Base-by-base conservation (phyloP, 1,140 invertebrate species). In the Achroia grisella region DNA sequence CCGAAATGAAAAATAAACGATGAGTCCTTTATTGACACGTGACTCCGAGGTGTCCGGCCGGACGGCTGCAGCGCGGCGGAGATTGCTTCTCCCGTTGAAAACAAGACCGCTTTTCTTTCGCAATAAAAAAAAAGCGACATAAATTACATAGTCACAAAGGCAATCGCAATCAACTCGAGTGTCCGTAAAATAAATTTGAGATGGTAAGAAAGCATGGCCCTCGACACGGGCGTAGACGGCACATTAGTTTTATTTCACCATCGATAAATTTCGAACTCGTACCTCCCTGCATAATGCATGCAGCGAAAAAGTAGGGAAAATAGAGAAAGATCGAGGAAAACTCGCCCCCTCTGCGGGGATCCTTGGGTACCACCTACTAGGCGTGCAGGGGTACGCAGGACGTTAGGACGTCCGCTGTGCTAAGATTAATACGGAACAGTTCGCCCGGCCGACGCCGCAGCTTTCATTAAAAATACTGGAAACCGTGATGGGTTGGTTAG, bases 401-500 rank as follows among this genome's bases (percentile, higher is more conserved):
- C 73, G 78, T 68, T 65, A 64, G 59, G 55, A 58, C 64, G 72
- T 73, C 73, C 66, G 59, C 56, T 63, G 52, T 57, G 65, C 74
- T 65, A 82, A 82, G 78, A 82, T 82, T 82, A 82, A 82, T 82
- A 82, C 72, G 61, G 70, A 59, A 65, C 62, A 62, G 66, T 60
- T 62, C 73, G 75, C 64, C 67, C 71, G 67, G 62, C 64, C 68
- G 75, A 71, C 78, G 70, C 71, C 78, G 65, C 71, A 64, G 74
- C 72, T 74, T 79, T 78, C 74, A 79, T 81, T 81, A 81, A 75
- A 73, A 78, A 71, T 72, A 72, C 75, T 71, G 59, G 67, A 56
- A 69, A 75, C 64, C 47, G 50, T 66, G 65, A 64, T 69, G 65
- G 69, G 64, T 58, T 65, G 67, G 64, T 62, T 63, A 55, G 52